These are phyloP conservation scores for Nebria ingens DNA, from an alignment of 1,140 invertebrate species.

Conservation along the genomic window DNA sequence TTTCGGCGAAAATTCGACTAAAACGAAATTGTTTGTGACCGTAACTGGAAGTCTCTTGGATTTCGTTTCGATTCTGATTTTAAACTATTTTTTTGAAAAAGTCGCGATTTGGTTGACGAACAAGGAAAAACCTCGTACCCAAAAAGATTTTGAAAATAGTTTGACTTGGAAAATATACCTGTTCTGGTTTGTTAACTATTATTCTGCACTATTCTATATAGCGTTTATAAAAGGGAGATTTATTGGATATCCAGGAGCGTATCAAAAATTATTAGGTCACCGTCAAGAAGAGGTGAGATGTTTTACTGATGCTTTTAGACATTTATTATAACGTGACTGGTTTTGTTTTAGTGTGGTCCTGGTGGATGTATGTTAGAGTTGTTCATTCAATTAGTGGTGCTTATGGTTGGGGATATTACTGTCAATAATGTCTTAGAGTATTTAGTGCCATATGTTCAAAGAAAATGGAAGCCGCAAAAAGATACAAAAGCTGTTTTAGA, in stretches of 20 bases:
- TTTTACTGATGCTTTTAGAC: constrained; percentile 12
- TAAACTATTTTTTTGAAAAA: constrained; percentile 41
- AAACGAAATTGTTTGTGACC: constrained; percentile 52
- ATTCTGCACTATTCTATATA: constrained; percentile 78
- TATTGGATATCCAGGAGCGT: constrained; percentile 65
- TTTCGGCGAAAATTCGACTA: constrained; percentile 40
- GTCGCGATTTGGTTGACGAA: constrained; percentile 49
- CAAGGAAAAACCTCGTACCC: constrained; percentile 74
- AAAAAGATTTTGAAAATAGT: constrained; percentile 77
- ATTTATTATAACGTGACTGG: constrained; percentile 11
- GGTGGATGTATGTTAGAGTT: constrained; percentile 75
- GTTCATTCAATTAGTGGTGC: constrained; percentile 70
- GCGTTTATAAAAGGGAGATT: constrained; percentile 78
- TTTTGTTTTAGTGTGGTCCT: constrained; percentile 52
- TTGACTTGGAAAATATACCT: constrained; percentile 77
- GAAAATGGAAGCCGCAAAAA: constrained; percentile 23
- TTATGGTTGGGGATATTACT: constrained; percentile 79
- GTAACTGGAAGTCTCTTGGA: constrained; percentile 61
- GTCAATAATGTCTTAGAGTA: constrained; percentile 72
- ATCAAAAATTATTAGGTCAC: constrained; percentile 57
- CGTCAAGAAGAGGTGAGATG: constrained; percentile 56
- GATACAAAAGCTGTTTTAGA: constrained; percentile 11
- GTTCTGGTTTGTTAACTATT: constrained; percentile 82
- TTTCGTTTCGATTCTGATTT: constrained; percentile 45
- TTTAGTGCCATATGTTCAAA: constrained; percentile 48